Evolutionary conservation across 2,888 invertebrate genomes (phyloP).

Genomic region (Lepetodrilus schrolli): DNA sequence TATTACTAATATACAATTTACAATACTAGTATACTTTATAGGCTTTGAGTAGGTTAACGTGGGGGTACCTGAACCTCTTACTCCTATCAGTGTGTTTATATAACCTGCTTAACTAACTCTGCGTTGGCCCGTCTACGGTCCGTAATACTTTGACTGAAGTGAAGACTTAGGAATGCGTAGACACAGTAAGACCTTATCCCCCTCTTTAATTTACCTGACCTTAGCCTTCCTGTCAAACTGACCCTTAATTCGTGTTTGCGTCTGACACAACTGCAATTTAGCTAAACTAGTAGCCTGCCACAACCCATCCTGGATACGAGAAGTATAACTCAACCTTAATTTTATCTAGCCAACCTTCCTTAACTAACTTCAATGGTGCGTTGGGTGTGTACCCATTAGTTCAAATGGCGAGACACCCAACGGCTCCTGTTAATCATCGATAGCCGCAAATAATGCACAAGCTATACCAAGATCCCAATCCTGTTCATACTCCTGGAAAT

Average conservation of each 20-base stretch:
- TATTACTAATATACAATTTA: too few relatives aligned
- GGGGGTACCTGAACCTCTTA: background rate
- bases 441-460: conserved; percentile 40
- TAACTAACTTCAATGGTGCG: conserved; percentile 35
- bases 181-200: conserved; percentile 11
- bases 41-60: conserved; percentile 30
- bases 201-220: conserved; percentile 5
- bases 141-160: conserved; percentile 14
- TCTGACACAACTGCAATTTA: background rate
- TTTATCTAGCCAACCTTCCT: conserved; percentile 23
- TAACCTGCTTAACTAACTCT: conserved; percentile 11
- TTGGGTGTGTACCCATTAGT: conserved; percentile 45
- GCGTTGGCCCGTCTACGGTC: background rate
- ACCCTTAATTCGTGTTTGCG: conserved; percentile 6
- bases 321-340: background rate
- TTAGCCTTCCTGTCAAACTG: conserved; percentile 26
- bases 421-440: conserved; percentile 44
- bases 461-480: conserved; percentile 45
- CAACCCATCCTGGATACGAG: conserved; percentile 2
- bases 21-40: too few relatives aligned
- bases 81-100: conserved; percentile 19
- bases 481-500: conserved; percentile 35
- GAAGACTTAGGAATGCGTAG: conserved; percentile 9
- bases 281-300: conserved; percentile 30
- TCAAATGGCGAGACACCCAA: conserved; percentile 48